Evolutionary conservation across 2,113 vertebrate genomes (phyloP).

Genomic region (Scolopax mira): DNA sequence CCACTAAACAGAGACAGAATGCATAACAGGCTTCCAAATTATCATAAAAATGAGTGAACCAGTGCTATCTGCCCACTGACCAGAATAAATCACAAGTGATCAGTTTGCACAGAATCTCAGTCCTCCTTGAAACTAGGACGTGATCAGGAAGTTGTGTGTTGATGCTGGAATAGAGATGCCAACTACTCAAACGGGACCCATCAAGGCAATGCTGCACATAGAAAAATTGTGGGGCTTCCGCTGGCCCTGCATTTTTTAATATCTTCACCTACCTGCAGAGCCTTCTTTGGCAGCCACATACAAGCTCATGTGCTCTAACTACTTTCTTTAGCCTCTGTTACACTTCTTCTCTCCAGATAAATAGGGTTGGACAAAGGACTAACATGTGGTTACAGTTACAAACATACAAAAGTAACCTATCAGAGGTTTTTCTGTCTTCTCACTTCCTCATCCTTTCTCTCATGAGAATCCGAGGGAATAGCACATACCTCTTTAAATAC

Average conservation of each 20-base stretch:
- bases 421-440: background rate
- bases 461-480: background rate
- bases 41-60: background rate
- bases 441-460: background rate
- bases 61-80: background rate
- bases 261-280: background rate
- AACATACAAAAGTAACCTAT: background rate
- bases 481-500: background rate
- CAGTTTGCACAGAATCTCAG: background rate
- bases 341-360: background rate
- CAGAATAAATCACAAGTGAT: rapidly evolving
- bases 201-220: background rate
- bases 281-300: background rate
- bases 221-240: background rate
- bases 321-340: background rate
- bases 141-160: background rate
- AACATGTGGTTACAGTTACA: background rate
- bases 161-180: background rate
- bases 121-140: background rate
- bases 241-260: background rate
- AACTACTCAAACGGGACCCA: background rate
- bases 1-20: background rate
- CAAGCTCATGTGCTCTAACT: background rate
- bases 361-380: background rate
- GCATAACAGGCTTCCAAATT: background rate